Percentiles rank a stretch among this genome's conserved stretches.
These are phyloP conservation scores for Drosophila niveifrons DNA, from an alignment of 2,888 invertebrate species.

Conservation along the genomic window DNA sequence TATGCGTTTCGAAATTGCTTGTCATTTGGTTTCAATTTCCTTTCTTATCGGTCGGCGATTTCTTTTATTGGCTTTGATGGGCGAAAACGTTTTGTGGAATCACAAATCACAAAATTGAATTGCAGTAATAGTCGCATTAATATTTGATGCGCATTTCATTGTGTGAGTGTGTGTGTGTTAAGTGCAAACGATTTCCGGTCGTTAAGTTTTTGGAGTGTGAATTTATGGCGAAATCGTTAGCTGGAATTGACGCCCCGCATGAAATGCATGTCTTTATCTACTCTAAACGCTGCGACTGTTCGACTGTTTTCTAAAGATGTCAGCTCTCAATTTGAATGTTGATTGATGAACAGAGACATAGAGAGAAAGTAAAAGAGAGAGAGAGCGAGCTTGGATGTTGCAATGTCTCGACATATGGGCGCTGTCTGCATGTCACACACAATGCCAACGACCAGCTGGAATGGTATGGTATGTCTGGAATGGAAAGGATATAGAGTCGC, in stretches of 20 bases:
- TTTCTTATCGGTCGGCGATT: background rate
- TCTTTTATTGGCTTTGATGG: background rate
- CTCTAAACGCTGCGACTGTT: background rate
- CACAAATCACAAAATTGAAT: background rate
- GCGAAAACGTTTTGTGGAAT: background rate
- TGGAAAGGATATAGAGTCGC: background rate
- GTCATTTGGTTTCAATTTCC: background rate
- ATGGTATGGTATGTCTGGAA: background rate
- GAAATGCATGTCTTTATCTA: slow-evolving; percentile 14
- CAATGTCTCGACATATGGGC: slow-evolving; percentile 49
- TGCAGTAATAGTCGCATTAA: slow-evolving; percentile 1
- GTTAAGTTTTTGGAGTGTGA: background rate
- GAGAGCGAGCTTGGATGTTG: slow-evolving; percentile 4
- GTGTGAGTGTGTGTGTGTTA: background rate
- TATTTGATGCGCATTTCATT: slow-evolving; percentile 2
- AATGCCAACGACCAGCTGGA: slow-evolving; percentile 43
- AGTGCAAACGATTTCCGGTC: slow-evolving; percentile 8
- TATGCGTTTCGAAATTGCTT: background rate
- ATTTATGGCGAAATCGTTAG: slow-evolving; percentile 6
- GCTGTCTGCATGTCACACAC: slow-evolving; percentile 60
- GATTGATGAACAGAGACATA: slow-evolving; percentile 57
- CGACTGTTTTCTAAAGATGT: slow-evolving; percentile 19
- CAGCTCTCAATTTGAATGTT: slow-evolving; percentile 58
- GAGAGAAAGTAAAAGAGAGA: background rate
- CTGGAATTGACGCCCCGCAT: slow-evolving; percentile 1